These are phyloP conservation scores for Tupaia chinensis DNA, from an alignment of 2,113 vertebrate genomes.

Conservation along the genomic window DNA sequence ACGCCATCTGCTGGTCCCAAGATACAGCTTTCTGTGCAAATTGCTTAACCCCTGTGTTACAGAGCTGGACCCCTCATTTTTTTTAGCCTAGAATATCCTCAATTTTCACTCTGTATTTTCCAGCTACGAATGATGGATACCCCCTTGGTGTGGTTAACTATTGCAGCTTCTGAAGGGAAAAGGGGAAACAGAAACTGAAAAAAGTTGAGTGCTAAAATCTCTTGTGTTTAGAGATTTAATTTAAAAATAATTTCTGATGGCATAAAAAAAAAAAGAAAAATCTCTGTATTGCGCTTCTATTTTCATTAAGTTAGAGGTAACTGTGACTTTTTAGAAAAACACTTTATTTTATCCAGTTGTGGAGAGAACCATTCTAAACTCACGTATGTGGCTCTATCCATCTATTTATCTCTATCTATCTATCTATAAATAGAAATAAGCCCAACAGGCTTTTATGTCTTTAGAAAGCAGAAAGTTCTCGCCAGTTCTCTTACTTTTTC, in stretches of 20 bases:
- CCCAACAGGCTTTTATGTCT: background rate
- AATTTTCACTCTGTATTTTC: background rate
- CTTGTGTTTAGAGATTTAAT: conserved; percentile 34
- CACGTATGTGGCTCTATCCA: no score
- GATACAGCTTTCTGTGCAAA: no score
- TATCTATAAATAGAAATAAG: conserved; percentile 19
- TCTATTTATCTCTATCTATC: no score
- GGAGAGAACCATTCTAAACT: background rate
- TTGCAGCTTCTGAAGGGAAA: background rate
- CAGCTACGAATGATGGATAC: background rate
- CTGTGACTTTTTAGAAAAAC: conserved; percentile 41
- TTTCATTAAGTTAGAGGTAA: conserved; percentile 33
- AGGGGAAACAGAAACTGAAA: background rate
- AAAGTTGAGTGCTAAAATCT: background rate
- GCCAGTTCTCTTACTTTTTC: conserved; percentile 6
- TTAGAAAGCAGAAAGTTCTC: background rate
- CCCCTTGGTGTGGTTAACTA: background rate
- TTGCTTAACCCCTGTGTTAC: no score
- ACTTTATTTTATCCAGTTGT: background rate
- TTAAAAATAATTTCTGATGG: conserved; percentile 48
- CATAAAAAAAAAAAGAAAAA: conserved; percentile 27
- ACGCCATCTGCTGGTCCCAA: no score
- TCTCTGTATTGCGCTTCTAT: background rate
- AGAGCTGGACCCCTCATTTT: no score
- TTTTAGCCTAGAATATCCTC: background rate